Conservation (phyloP, 2,888 invertebrate genomes). For the Dione vanillae region DNA sequence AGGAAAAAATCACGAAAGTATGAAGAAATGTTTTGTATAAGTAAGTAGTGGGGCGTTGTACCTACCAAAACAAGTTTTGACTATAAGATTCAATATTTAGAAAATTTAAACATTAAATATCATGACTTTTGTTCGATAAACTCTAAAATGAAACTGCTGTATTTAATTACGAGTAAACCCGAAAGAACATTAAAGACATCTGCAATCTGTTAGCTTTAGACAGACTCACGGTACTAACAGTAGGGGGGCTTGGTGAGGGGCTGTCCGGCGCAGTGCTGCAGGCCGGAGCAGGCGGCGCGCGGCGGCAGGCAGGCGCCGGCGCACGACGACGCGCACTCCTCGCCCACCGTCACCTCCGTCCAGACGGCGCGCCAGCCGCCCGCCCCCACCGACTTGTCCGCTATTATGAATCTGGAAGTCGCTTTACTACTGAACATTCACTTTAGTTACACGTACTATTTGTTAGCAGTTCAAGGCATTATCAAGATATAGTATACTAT, state of each 20-base stretch:
- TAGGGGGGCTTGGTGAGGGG: slow-evolving; percentile 85
- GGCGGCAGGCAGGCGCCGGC: slow-evolving; percentile 67
- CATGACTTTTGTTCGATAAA: too few species aligned
- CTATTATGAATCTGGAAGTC: slow-evolving; percentile 92
- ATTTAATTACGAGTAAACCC: neutral
- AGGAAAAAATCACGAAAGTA: neutral
- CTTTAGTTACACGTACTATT: too few species aligned
- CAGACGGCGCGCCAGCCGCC: slow-evolving; percentile 97
- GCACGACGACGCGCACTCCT: slow-evolving; percentile 54
- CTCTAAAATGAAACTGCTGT: neutral
- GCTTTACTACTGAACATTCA: neutral
- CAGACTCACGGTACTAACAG: slow-evolving; percentile 86
- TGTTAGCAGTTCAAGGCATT: too few species aligned
- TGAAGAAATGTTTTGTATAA: slow-evolving; percentile 4
- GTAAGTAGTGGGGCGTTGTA: neutral
- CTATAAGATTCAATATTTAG: neutral
- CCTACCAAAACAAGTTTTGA: neutral
- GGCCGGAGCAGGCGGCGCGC: slow-evolving; percentile 73
- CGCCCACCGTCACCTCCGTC: slow-evolving; percentile 92
- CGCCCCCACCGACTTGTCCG: slow-evolving; percentile 97
- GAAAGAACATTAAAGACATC: neutral
- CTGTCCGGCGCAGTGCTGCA: slow-evolving; percentile 89
- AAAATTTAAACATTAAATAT: neutral
- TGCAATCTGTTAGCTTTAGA: neutral
- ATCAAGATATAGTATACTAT: too few species aligned